Percentiles rank a stretch among this genome's conserved stretches.
Evolutionary conservation across 2,888 invertebrate species (phyloP).

Genomic region (Andrena hattorfiana): DNA sequence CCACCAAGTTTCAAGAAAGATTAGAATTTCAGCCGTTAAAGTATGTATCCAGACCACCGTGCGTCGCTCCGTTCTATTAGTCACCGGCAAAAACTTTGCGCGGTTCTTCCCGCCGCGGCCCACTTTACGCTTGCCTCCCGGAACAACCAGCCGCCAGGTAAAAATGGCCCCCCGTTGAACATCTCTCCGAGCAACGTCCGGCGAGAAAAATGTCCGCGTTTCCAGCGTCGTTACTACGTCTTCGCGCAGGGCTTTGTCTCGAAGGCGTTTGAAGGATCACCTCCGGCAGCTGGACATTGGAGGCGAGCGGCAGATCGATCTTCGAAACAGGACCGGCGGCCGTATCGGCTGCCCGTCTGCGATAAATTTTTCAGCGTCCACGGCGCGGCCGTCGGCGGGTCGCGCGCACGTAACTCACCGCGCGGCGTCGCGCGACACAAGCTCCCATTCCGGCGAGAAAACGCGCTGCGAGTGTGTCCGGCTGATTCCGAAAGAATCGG

Average conservation of each 20-base stretch:
- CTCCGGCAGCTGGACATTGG: slow-evolving; percentile 2
- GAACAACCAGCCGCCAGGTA: too few relatives aligned
- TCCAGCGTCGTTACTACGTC: background rate
- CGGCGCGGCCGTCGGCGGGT: slow-evolving; percentile 2
- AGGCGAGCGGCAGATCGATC: slow-evolving; percentile 38
- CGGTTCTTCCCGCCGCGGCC: too few relatives aligned
- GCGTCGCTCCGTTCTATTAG: background rate
- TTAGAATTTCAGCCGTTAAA: too few relatives aligned
- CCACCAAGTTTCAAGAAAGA: too few relatives aligned
- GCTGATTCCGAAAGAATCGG: slow-evolving; percentile 40
- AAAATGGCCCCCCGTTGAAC: too few relatives aligned
- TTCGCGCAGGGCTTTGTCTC: slow-evolving; percentile 2
- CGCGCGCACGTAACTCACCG: slow-evolving; percentile 46
- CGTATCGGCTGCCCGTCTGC: slow-evolving; percentile 11
- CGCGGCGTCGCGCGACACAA: slow-evolving; percentile 23
- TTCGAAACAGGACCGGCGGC: background rate
- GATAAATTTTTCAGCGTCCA: slow-evolving; percentile 63
- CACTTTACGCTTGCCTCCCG: too few relatives aligned
- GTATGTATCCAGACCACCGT: too few relatives aligned
- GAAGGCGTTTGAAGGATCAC: slow-evolving; percentile 31
- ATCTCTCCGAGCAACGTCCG: too few relatives aligned
- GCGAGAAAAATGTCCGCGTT: too few relatives aligned
- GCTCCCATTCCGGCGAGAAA: slow-evolving; percentile 5
- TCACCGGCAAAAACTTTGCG: background rate
- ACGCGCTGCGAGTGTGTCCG: background rate